phyloP scores from a whole-genome alignment of 1,140 invertebrate species.

The Drosophila albomicans region DNA sequence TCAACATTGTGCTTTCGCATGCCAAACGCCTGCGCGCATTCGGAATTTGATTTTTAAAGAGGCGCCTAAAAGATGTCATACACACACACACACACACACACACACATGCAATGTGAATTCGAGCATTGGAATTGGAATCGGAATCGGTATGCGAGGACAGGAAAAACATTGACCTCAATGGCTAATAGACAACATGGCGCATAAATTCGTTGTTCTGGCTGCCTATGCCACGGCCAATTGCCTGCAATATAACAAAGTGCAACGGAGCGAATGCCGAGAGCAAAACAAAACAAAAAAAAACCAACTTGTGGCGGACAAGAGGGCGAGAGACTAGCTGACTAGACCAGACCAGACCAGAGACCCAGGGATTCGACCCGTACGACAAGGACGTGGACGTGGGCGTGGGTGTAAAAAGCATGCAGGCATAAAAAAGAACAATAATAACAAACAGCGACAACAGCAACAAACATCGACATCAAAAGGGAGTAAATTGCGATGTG shows the following conservation, averaged over 20 bases:
- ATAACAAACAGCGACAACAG: slow-evolving; percentile 14
- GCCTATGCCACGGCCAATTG: slow-evolving; percentile 78
- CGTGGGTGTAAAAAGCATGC: slow-evolving; percentile 38
- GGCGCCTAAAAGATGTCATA: slow-evolving; percentile 51
- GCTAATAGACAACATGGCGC: slow-evolving; percentile 79
- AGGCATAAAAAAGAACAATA: slow-evolving; percentile 47
- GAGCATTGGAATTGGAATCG: slow-evolving; percentile 6
- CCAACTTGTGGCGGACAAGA: slow-evolving; percentile 28
- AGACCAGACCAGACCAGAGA: slow-evolving; percentile 21
- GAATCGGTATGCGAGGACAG: slow-evolving; percentile 7
- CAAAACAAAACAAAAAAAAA: slow-evolving; percentile 45
- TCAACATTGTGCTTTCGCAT: slow-evolving; percentile 18
- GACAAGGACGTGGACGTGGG: slow-evolving; percentile 25
- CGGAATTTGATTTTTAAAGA: slow-evolving; percentile 72
- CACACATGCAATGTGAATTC: slow-evolving; percentile 26
- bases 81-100: slow-evolving; percentile 36
- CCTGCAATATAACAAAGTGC: slow-evolving; percentile 84
- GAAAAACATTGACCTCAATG: slow-evolving; percentile 72
- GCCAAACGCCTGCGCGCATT: slow-evolving; percentile 10
- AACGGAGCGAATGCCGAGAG: slow-evolving; percentile 61
- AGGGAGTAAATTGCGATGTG: slow-evolving; percentile 10
- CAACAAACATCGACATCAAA: not conserved
- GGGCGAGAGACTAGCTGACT: slow-evolving; percentile 1
- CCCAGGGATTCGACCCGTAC: slow-evolving; percentile 13
- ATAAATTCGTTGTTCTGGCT: slow-evolving; percentile 59